Percentiles rank a stretch among this genome's conserved stretches.
Evolutionary conservation across 1,140 invertebrate genomes (phyloP).

Genomic region (Eumeta japonica): DNA sequence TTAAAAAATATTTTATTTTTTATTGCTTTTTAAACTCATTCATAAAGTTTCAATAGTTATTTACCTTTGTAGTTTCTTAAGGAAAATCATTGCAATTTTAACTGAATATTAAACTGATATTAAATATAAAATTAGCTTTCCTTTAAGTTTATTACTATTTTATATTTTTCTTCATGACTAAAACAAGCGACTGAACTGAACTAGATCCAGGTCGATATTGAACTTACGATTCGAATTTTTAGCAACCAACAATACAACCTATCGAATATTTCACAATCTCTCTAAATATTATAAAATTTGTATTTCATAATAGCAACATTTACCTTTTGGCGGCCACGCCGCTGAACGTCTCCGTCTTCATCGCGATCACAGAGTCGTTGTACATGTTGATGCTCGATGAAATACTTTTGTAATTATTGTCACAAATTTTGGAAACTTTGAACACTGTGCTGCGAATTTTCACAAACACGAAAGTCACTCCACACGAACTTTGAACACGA

Average conservation of each 20-base stretch:
- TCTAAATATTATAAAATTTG: not conserved
- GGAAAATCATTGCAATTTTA: too few species aligned
- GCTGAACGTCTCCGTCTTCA: conserved; percentile 43
- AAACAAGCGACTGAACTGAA: too few species aligned
- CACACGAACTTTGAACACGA: conserved; percentile 20
- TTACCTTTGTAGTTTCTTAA: too few species aligned
- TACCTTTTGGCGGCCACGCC: conserved; percentile 46
- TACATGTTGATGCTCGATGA: conserved; percentile 37
- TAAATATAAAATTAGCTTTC: too few species aligned
- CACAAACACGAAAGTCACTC: conserved; percentile 26
- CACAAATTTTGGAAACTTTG: conserved; percentile 35
- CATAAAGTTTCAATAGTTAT: not conserved
- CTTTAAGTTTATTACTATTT: too few species aligned
- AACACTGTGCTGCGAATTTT: conserved; percentile 25
- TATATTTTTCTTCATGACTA: too few species aligned
- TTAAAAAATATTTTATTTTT: conserved; percentile 1
- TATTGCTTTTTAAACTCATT: not conserved
- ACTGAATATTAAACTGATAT: too few species aligned
- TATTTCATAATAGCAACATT: conserved; percentile 5
- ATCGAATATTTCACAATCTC: too few species aligned
- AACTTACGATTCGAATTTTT: not conserved
- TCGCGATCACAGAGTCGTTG: conserved; percentile 41
- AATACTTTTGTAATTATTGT: conserved; percentile 36
- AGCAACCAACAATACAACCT: too few species aligned
- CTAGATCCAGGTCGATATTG: not conserved